These are phyloP conservation scores for Distichodus sexfasciatus DNA, from an alignment of 2,797 vertebrate genomes.

Conservation along the genomic window DNA sequence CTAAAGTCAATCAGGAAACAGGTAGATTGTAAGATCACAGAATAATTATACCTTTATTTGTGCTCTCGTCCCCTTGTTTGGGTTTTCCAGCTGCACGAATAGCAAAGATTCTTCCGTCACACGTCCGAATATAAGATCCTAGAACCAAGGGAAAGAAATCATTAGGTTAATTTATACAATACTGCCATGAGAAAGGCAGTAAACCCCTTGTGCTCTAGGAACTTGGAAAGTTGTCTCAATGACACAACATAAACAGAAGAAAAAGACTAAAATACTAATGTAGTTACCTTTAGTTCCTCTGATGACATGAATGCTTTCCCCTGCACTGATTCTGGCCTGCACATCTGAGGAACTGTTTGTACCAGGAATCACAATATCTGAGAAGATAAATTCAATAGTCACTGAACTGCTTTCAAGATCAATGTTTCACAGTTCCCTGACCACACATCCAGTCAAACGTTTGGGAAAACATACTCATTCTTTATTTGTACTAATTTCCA, in stretches of 20 bases:
- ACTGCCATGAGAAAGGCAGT: not conserved
- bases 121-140: constrained; percentile 97
- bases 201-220: too few species aligned
- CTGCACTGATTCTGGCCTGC: constrained; percentile 92
- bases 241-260: too few species aligned
- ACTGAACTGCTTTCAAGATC: too few species aligned
- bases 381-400: too few species aligned
- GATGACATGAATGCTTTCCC: constrained; percentile 97
- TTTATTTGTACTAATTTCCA: too few species aligned
- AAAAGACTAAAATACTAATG: too few species aligned
- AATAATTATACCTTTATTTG: constrained; percentile 77
- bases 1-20: not conserved
- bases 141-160: constrained; percentile 22
- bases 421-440: too few species aligned
- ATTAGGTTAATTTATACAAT: not conserved
- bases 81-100: constrained; percentile 88
- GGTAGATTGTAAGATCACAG: not conserved
- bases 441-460: too few species aligned
- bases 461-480: too few species aligned
- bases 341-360: constrained; percentile 91
- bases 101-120: constrained; percentile 95
- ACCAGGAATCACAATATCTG: constrained; percentile 98
- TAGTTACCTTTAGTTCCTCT: constrained; percentile 91
- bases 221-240: too few species aligned
- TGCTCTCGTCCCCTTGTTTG: constrained; percentile 73